These are phyloP conservation scores for Dryobotodes eremita DNA, from an alignment of 2,888 invertebrate species.

Conservation along the genomic window DNA sequence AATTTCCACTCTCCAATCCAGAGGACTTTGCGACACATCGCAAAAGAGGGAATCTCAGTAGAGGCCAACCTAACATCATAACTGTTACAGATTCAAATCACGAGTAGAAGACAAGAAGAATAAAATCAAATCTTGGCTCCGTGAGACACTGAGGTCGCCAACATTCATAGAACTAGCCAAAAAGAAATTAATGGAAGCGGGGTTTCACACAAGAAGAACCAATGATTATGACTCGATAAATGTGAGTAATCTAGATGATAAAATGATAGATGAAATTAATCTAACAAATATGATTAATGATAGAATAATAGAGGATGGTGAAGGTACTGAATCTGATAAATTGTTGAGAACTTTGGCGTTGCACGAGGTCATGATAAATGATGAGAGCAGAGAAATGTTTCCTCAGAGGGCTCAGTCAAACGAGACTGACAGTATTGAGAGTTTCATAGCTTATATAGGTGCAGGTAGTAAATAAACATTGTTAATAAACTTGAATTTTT, in stretches of 20 bases:
- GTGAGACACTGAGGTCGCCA: constrained; percentile 83
- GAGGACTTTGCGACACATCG: too few species aligned
- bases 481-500: constrained; percentile 24
- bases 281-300: constrained; percentile 84
- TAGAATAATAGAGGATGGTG: constrained; percentile 79
- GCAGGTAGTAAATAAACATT: constrained; percentile 50
- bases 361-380: constrained; percentile 78
- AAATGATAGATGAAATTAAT: constrained; percentile 83
- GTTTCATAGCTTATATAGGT: constrained; percentile 68
- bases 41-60: background rate
- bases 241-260: constrained; percentile 75
- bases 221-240: constrained; percentile 55
- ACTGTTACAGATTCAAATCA: constrained; percentile 81
- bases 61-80: background rate
- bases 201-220: constrained; percentile 74
- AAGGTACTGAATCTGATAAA: constrained; percentile 79
- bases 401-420: constrained; percentile 20
- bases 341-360: constrained; percentile 81
- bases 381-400: constrained; percentile 52
- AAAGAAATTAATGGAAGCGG: constrained; percentile 81
- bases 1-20: too few species aligned
- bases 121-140: constrained; percentile 85
- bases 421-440: constrained; percentile 66
- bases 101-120: constrained; percentile 86
- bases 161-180: constrained; percentile 84